These are phyloP conservation scores for Carassius carassius DNA, from an alignment of 2,113 vertebrate genomes.

Conservation along the genomic window DNA sequence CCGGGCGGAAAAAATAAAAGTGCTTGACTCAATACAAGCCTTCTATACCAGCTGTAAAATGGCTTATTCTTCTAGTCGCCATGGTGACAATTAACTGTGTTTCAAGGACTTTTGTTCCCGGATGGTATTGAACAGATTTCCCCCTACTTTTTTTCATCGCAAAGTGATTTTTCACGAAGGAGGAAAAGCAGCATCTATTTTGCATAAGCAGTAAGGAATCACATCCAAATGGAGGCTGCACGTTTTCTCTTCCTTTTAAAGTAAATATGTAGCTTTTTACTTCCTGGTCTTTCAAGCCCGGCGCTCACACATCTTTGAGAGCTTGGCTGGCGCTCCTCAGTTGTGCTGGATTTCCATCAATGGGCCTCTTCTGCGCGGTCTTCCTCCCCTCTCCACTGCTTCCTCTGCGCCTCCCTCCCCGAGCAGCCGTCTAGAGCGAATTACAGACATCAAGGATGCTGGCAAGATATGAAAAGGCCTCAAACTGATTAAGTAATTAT, in stretches of 20 bases:
- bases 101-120: slow-evolving; percentile 90
- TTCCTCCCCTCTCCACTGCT: slow-evolving; percentile 60
- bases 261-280: slow-evolving; percentile 63
- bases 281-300: slow-evolving; percentile 72
- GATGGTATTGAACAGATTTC: slow-evolving; percentile 81
- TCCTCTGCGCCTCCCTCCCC: slow-evolving; percentile 37
- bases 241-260: slow-evolving; percentile 58
- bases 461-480: slow-evolving; percentile 59
- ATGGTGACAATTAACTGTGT: slow-evolving; percentile 97
- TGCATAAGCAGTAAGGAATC: slow-evolving; percentile 74
- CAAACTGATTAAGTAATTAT: slow-evolving; percentile 62
- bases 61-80: slow-evolving; percentile 97
- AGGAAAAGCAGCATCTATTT: slow-evolving; percentile 61
- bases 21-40: slow-evolving; percentile 87
- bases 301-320: slow-evolving; percentile 54
- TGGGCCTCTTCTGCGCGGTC: slow-evolving; percentile 48
- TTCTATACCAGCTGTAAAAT: slow-evolving; percentile 94
- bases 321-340: slow-evolving; percentile 54
- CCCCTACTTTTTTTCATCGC: slow-evolving; percentile 45
- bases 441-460: slow-evolving; percentile 59
- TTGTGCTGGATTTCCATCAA: slow-evolving; percentile 55
- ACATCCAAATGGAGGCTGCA: slow-evolving; percentile 75
- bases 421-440: slow-evolving; percentile 48
- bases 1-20: slow-evolving; percentile 82
- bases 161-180: slow-evolving; percentile 77